phyloP scores from a whole-genome alignment of 2,113 vertebrate genomes.

The Cercocebus atys region DNA sequence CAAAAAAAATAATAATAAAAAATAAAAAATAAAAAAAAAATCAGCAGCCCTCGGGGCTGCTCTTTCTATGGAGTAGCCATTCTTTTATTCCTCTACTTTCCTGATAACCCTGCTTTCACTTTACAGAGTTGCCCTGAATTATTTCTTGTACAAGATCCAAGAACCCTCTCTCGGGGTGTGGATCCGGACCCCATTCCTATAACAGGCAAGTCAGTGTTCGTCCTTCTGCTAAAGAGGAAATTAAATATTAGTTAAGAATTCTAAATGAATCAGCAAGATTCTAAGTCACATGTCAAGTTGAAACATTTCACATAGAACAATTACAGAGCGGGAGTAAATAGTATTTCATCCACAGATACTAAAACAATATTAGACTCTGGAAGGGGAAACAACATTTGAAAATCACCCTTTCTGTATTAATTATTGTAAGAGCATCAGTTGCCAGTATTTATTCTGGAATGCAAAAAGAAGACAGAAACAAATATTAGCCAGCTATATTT shows the following conservation, averaged over 20 bases:
- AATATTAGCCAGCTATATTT: constrained; percentile 10
- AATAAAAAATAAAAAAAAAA: too few relatives aligned
- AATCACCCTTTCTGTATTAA: background rate
- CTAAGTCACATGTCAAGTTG: background rate
- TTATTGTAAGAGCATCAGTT: background rate
- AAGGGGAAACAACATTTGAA: constrained; percentile 20
- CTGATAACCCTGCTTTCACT: too few relatives aligned
- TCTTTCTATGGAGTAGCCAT: too few relatives aligned
- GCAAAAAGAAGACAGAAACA: background rate
- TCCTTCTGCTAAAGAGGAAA: constrained; percentile 25
- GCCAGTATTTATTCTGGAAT: constrained; percentile 16
- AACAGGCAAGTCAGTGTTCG: background rate
- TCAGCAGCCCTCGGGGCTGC: too few relatives aligned
- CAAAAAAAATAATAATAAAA: too few relatives aligned
- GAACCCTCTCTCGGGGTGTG: too few relatives aligned
- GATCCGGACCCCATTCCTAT: too few relatives aligned
- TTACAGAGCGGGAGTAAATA: background rate
- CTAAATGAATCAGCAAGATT: constrained; percentile 4
- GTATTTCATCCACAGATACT: background rate
- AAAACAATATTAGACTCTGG: background rate
- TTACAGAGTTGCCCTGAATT: too few relatives aligned
- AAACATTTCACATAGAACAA: constrained; percentile 24
- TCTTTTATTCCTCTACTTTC: too few relatives aligned
- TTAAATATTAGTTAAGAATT: background rate
- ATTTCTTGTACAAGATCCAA: too few relatives aligned